These are phyloP conservation scores for Macaria liturata DNA, from an alignment of 2,888 invertebrate species.

Conservation along the genomic window DNA sequence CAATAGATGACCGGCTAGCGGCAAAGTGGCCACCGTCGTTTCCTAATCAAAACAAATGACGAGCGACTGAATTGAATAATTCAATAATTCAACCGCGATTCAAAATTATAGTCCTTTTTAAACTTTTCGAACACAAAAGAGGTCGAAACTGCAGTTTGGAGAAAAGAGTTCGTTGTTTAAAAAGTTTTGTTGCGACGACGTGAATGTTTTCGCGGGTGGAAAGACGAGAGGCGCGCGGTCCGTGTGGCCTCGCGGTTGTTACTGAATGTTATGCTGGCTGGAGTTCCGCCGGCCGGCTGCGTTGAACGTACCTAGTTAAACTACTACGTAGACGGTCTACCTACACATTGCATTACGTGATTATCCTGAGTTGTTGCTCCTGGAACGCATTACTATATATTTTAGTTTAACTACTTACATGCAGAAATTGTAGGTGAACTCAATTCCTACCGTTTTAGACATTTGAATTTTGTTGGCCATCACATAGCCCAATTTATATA, in stretches of 20 bases:
- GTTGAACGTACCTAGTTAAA: slow-evolving; percentile 49
- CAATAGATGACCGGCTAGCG: slow-evolving; percentile 55
- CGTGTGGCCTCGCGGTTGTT: slow-evolving; percentile 61
- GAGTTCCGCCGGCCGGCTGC: slow-evolving; percentile 49
- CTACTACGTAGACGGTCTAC: slow-evolving; percentile 33
- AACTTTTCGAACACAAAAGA: slow-evolving; percentile 44
- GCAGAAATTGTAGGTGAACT: no score
- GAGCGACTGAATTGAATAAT: slow-evolving; percentile 52
- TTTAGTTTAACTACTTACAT: no score
- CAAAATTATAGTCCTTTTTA: slow-evolving; percentile 32
- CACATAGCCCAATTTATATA: no score
- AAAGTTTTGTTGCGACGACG: slow-evolving; percentile 66
- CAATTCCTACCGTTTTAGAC: no score
- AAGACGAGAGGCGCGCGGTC: slow-evolving; percentile 65
- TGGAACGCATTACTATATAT: slow-evolving; percentile 35
- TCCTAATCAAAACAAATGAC: slow-evolving; percentile 71
- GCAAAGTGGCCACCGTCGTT: slow-evolving; percentile 53
- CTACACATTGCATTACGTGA: slow-evolving; percentile 23
- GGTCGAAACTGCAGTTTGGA: slow-evolving; percentile 27
- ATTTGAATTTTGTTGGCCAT: no score
- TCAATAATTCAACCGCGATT: slow-evolving; percentile 43
- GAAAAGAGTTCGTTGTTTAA: slow-evolving; percentile 31
- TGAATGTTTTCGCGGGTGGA: slow-evolving; percentile 67
- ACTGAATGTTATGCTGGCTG: slow-evolving; percentile 63
- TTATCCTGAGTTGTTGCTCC: slow-evolving; percentile 40